Conservation (phyloP, 2,113 vertebrate species). For the Chloropsis cyanopogon region DNA sequence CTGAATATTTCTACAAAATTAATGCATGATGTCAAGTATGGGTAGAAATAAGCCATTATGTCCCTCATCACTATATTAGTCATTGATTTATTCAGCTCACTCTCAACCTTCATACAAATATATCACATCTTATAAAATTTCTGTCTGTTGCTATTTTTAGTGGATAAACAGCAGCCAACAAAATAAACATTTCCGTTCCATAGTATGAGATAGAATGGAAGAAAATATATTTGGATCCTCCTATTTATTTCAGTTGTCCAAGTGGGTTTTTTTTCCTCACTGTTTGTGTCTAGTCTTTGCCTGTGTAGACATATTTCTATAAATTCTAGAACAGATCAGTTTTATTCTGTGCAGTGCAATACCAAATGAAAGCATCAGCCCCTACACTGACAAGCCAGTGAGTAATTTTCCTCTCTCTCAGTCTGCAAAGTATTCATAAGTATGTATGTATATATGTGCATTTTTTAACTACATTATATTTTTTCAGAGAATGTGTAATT, state of each 20-base stretch:
- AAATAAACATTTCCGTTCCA: conserved; percentile 5
- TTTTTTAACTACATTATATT: neutral
- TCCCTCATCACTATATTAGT: conserved; percentile 10
- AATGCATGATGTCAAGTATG: conserved; percentile 26
- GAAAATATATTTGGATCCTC: neutral
- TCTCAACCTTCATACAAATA: conserved; percentile 5
- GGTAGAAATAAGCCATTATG: conserved; percentile 25
- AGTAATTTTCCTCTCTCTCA: neutral
- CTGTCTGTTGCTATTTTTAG: neutral
- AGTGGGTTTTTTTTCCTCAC: neutral
- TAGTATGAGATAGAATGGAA: neutral
- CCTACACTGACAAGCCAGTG: neutral
- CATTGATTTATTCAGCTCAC: conserved; percentile 9
- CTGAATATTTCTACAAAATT: conserved; percentile 40
- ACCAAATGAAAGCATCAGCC: neutral
- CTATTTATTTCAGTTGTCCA: neutral
- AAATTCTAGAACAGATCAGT: neutral
- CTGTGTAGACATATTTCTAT: neutral
- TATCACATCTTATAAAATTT: neutral
- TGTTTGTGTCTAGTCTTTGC: neutral
- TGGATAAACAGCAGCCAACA: neutral
- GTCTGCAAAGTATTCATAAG: neutral
- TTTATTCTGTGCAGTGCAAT: neutral
- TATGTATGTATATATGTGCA: neutral
- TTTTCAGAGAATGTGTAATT: neutral